Evolutionary conservation across 2,888 invertebrate species (phyloP), one percentile per base, ranked within the genome.

Genomic region (Opisthograptis luteolata): DNA sequence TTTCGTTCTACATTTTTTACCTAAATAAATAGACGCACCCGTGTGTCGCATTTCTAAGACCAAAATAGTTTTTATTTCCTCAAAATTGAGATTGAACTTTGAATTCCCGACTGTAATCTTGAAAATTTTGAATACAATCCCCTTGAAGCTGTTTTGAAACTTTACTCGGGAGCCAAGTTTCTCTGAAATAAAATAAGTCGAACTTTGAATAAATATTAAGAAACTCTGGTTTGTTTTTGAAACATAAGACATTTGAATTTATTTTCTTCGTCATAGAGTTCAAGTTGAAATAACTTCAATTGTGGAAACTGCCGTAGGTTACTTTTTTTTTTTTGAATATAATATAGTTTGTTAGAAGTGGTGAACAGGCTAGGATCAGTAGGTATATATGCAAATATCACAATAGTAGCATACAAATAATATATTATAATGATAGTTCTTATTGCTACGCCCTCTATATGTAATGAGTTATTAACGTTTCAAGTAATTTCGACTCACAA

Each of bases 171-270:
- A 40, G 34, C 41, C 35, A 44, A 51, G 47, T 51, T 55, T 44
- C 10, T 12, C 12, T 43, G 10, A 30, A 53, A 51, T 53, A 53
- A 55, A 55, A 58, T 46, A 59, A 45, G 35, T 25, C 22, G 3
- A 53, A 56, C 51, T 59, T 41, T 34, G 41, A 49, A 51, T 56
- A 56, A 50, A 59, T 54, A 59, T 54, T 36, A 43, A 17, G 37
- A 37, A 48, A 46, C 39, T 36, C 25, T 6, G 31, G 43, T 41
- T 46, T 46, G 49, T 54, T 59, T 47, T 43, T 19, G 24, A 14
- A 31, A 42, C 42, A 42, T 19, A 19, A 14, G 25, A 42, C 42
- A 42, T 32, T 49, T 37, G 37, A 49, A 49, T 49, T 7, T 31
- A 42, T 22, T 34, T 14, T 30, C 31, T 27, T 20, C 17, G 31